Conservation (phyloP, 2,797 vertebrate species). For the Aplochiton taeniatus region DNA sequence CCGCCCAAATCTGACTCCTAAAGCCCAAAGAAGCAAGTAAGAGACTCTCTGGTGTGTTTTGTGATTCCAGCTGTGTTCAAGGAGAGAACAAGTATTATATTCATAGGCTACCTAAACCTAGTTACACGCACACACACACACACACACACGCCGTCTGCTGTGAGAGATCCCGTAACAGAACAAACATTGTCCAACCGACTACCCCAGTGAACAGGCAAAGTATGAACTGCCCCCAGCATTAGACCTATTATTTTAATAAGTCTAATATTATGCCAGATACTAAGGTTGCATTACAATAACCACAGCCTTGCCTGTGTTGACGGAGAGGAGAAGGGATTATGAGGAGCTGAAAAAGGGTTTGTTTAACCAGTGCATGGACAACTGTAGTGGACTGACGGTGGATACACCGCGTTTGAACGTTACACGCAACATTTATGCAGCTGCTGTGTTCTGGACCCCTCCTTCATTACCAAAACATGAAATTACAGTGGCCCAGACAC, state of each 20-base stretch:
- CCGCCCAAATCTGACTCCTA: neutral
- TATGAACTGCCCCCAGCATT: constrained; percentile 30
- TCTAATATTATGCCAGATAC: constrained; percentile 45
- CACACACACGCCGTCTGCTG: constrained; percentile 40
- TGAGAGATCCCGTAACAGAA: constrained; percentile 55
- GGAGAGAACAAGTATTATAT: constrained; percentile 45
- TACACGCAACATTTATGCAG: constrained; percentile 12
- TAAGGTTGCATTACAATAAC: constrained; percentile 45
- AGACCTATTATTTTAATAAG: constrained; percentile 39
- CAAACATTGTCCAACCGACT: constrained; percentile 44
- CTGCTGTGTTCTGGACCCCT: constrained; percentile 11
- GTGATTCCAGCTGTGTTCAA: constrained; percentile 56
- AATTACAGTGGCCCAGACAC: constrained; percentile 34
- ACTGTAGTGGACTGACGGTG: constrained; percentile 26
- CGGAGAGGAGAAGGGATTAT: constrained; percentile 38
- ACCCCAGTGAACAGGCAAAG: constrained; percentile 34
- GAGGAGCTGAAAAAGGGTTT: constrained; percentile 26
- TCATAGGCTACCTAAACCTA: constrained; percentile 43
- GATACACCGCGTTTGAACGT: constrained; percentile 39
- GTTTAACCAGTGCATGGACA: constrained; percentile 42
- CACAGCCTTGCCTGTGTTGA: constrained; percentile 12
- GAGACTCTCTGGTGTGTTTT: constrained; percentile 44
- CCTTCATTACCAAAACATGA: constrained; percentile 33
- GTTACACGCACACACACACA: constrained; percentile 21
- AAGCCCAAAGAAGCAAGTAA: constrained; percentile 38